These are phyloP conservation scores for Planiliza haematocheilus DNA, from an alignment of 2,113 vertebrate genomes.

Conservation along the genomic window DNA sequence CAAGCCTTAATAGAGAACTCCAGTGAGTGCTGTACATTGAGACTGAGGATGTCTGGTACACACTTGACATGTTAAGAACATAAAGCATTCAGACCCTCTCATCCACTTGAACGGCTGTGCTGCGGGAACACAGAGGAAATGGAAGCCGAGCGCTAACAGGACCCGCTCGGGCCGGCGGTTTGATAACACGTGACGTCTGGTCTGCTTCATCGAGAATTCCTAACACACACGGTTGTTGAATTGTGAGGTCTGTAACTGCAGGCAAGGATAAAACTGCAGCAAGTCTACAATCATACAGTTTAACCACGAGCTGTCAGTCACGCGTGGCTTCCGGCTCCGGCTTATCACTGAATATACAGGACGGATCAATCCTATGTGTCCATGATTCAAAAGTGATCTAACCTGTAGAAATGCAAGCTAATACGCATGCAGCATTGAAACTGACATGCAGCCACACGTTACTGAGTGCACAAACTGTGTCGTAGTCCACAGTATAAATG, in stretches of 20 bases:
- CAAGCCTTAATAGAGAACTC: constrained; percentile 7
- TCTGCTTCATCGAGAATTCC: constrained; percentile 58
- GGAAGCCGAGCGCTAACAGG: constrained; percentile 43
- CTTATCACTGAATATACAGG: constrained; percentile 59
- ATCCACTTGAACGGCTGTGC: constrained; percentile 41
- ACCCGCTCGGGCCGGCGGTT: constrained; percentile 60
- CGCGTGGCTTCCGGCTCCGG: constrained; percentile 46
- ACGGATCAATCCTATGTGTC: constrained; percentile 60
- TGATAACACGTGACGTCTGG: constrained; percentile 54
- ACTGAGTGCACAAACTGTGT: constrained; percentile 5
- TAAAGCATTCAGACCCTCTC: constrained; percentile 42
- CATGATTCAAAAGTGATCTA: constrained; percentile 49
- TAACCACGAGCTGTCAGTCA: constrained; percentile 66
- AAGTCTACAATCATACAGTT: constrained; percentile 50
- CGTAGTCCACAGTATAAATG: neutral
- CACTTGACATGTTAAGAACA: constrained; percentile 37
- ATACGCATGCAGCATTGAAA: constrained; percentile 32
- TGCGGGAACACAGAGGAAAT: constrained; percentile 30
- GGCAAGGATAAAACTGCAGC: constrained; percentile 59
- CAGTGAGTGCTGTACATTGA: constrained; percentile 32
- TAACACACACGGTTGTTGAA: constrained; percentile 35
- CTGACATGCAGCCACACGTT: constrained; percentile 9
- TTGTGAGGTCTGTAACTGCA: constrained; percentile 51
- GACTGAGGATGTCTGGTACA: constrained; percentile 33
- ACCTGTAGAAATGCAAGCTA: constrained; percentile 44